Base-by-base conservation (phyloP, 2,113 vertebrate genomes). In the Cynocephalus volans region DNA sequence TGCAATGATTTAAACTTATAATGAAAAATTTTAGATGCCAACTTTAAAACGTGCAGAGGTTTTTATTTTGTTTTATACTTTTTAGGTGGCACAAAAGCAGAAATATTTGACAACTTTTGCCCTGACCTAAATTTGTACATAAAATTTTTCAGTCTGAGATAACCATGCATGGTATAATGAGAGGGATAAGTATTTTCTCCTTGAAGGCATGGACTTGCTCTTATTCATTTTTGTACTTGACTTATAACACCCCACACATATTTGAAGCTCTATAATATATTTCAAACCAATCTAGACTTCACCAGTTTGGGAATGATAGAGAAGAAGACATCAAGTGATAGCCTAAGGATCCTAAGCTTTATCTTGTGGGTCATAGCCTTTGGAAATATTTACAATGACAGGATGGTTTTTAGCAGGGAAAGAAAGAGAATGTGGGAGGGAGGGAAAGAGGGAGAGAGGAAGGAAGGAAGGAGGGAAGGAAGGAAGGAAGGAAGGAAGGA, bases 91-190 rank as follows among this genome's bases (percentile, higher is more conserved):
- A 62, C 2, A 36, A 52, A 54, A 88, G n/a, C 15, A 86, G 50
- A 96, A 60, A 83, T 67, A 33, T 58, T 67, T 80, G 52, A 84
- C 45, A 45, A 72, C 8, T 19, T 70, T 15, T 65, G 10, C 45
- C 41, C 41, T 41, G 41, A 41, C 41, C 33, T 86, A 83, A 58
- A 48, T 85, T 96, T 75, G 65, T 82, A 62, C n/a, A 89, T 58
- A 95, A 95, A 83, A 88, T 33, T 83, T 83, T 88, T 64, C 10
- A 75, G 67, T 58, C 41, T 82, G 60, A 24, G 26, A 31, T 36
- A 50, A 60, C 36, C 31, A 24, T 41, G 24, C 41, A 62, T 50
- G 41, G 41, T 45, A 45, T 79, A 56, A 60, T 81, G 36, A 52
- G 18, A 77, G 56, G 48, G 14, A 48, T 58, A 86, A 36, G 17